A percentile compares a stretch with the other conserved stretches of the same genome.
Evolutionary conservation across 2,797 vertebrate genomes (phyloP).

Genomic region (Microchirus variegatus): DNA sequence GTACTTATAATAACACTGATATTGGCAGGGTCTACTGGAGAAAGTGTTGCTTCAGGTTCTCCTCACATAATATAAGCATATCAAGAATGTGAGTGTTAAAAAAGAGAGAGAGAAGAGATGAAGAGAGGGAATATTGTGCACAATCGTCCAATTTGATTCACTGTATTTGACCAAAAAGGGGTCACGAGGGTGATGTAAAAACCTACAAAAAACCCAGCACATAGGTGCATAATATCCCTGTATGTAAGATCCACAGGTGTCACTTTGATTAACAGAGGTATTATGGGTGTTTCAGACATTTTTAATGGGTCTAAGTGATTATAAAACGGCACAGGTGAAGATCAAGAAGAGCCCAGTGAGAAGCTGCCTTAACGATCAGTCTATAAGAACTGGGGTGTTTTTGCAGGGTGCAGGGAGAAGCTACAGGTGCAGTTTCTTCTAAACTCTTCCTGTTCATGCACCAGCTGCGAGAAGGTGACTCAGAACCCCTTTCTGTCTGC

Average conservation of each 20-base stretch:
- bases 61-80: conserved; percentile 21
- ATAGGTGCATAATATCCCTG: too few relatives aligned
- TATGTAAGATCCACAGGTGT: conserved; percentile 44
- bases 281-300: conserved; percentile 44
- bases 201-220: too few relatives aligned
- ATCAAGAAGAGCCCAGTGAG: conserved; percentile 50
- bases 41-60: conserved; percentile 32
- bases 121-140: conserved; percentile 51
- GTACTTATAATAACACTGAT: conserved; percentile 7
- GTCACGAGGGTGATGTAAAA: too few relatives aligned
- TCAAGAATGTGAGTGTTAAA: conserved; percentile 32
- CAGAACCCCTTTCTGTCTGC: conserved; percentile 12
- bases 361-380: conserved; percentile 50
- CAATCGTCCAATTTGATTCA: conserved; percentile 37
- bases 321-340: conserved; percentile 44
- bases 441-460: conserved; percentile 11
- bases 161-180: too few relatives aligned
- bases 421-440: conserved; percentile 47
- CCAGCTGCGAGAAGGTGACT: conserved; percentile 44
- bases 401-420: conserved; percentile 36
- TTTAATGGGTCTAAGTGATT: conserved; percentile 41
- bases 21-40: conserved; percentile 31
- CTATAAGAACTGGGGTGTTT: conserved; percentile 56
- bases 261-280: conserved; percentile 39
- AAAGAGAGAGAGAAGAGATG: conserved; percentile 44